Percentiles rank a stretch among this genome's conserved stretches.
phyloP scores from a whole-genome alignment of 2,797 vertebrate species.

The Chiroxiphia lanceolata region DNA sequence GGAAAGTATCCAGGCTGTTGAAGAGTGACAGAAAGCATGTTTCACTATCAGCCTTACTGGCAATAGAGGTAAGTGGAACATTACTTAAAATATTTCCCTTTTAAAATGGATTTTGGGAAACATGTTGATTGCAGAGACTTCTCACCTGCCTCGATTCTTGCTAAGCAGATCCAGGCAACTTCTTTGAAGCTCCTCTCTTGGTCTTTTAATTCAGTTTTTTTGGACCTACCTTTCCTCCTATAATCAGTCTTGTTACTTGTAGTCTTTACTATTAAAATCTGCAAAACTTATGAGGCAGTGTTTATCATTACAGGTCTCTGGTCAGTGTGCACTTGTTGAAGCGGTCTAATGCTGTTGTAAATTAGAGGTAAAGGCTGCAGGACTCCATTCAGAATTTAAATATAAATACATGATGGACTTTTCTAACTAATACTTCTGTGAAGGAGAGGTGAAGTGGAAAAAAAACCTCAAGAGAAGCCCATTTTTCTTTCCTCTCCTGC shows the following conservation, averaged over 20 bases:
- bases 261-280: not conserved
- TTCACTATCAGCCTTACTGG: not conserved
- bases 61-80: not conserved
- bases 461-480: not conserved
- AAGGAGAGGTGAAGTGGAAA: not conserved
- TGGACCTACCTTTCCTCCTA: rapidly evolving
- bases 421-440: not conserved
- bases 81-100: not conserved
- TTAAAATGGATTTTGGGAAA: not conserved
- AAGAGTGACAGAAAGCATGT: not conserved
- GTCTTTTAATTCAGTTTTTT: not conserved
- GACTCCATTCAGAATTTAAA: not conserved
- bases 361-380: not conserved
- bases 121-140: not conserved
- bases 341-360: not conserved
- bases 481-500: not conserved
- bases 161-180: not conserved
- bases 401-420: not conserved
- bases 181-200: not conserved
- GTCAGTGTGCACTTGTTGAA: not conserved
- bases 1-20: not conserved
- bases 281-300: not conserved
- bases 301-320: not conserved
- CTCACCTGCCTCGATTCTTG: not conserved
- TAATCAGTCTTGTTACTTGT: not conserved